Evolutionary conservation across 2,888 invertebrate species (phyloP), one percentile per base, ranked within the genome.

Genomic region (Drosophila lutescens): DNA sequence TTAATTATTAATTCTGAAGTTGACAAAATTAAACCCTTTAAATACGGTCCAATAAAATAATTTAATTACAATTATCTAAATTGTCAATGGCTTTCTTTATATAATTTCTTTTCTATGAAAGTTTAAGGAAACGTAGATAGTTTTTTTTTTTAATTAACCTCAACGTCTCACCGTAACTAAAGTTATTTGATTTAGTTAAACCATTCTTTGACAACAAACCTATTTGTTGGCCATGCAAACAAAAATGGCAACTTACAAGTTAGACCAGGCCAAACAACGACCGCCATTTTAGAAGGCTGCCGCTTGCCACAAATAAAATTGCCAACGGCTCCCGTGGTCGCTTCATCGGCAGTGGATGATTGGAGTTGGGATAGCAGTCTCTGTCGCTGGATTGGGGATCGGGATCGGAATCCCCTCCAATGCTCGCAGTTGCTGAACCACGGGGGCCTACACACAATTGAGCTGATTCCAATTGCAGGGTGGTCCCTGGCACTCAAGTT

Each of bases 381-480:
- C 41, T 51, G 43, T 50, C 26, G 62, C 38, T 41, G 26, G 12
- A 41, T 51, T 51, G 8, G 47, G 17, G 12, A 20, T 34, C n/a
- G 20, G 6, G 13, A 32, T 59, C 12, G 46, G 46, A 56, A 46
- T 56, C 44, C 44, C 34, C 30, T 47, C 32, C 40, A 32, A 32
- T 17, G 49, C 15, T 55, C 20, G 46, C 53, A 41, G 54, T 41
- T n/a, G 54, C 46, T 30, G 26, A 46, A 30, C 66, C 69, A 72
- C 47, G 40, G 70, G 69, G 36, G 70, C 70, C 62, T 72, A 78
- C 81, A 86, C 83, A 85, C 88, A 87, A 84, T 87, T 82, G 86
- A 82, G 86, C 76, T 74, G 74, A 79, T 84, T 86, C 77, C 81
- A 81, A 84, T 84, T 84, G 86, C 84, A 85, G 86, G 84, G 84